A percentile compares a stretch with the other conserved stretches of the same genome.
Conservation (phyloP, 2,888 invertebrate species). For the Campaea margaritaria region DNA sequence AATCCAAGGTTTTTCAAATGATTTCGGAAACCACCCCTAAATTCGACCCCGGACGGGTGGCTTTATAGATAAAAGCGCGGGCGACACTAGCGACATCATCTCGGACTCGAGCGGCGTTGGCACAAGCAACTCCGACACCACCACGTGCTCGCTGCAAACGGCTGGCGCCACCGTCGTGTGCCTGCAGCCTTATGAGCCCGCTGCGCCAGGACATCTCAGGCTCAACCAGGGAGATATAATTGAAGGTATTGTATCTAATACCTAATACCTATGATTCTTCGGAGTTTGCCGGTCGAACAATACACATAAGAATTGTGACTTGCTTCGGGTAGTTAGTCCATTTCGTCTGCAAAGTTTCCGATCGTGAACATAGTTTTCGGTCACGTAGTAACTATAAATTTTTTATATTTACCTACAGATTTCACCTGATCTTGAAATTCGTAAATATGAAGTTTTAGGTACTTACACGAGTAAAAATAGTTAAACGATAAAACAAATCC, state of each 20-base stretch:
- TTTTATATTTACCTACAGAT: too few relatives aligned
- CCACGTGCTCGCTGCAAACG: conserved; percentile 90
- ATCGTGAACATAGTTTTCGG: too few relatives aligned
- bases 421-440: too few relatives aligned
- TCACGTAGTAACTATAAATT: too few relatives aligned
- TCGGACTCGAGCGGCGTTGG: conserved; percentile 97
- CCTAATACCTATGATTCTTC: too few relatives aligned
- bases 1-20: neutral
- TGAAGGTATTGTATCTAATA: conserved; percentile 86
- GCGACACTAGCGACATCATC: conserved; percentile 95
- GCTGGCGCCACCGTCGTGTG: conserved; percentile 93
- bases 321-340: too few relatives aligned
- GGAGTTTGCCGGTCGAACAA: too few relatives aligned
- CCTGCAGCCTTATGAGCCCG: conserved; percentile 91
- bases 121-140: conserved; percentile 94
- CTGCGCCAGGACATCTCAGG: conserved; percentile 90
- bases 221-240: conserved; percentile 96
- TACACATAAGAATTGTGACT: too few relatives aligned
- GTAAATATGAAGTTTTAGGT: too few relatives aligned
- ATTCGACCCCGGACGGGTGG: conserved; percentile 26
- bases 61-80: conserved; percentile 93
- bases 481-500: too few relatives aligned
- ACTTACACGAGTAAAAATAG: too few relatives aligned
- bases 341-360: too few relatives aligned
- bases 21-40: conserved; percentile 6